Evolutionary conservation across 2,113 vertebrate genomes (phyloP).

Genomic region (Micromys minutus): DNA sequence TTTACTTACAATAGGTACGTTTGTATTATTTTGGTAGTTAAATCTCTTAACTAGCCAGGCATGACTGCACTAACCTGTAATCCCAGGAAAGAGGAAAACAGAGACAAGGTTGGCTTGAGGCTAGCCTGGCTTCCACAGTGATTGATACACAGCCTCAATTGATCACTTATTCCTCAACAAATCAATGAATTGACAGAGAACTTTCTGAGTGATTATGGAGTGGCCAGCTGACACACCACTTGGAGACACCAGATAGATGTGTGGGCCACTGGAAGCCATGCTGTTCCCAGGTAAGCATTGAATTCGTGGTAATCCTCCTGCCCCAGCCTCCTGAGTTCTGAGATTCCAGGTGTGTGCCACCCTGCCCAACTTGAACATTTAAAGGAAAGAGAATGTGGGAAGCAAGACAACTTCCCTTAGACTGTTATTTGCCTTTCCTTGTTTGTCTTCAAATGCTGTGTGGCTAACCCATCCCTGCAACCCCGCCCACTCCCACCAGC

Average conservation of each 20-base stretch:
- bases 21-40: not conserved
- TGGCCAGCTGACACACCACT: not conserved
- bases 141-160: not conserved
- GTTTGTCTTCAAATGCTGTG: not conserved
- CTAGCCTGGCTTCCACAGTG: not conserved
- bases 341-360: not conserved
- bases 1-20: not conserved
- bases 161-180: not conserved
- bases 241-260: not conserved
- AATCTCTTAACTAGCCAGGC: not conserved
- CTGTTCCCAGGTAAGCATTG: too few species aligned
- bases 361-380: not conserved
- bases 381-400: not conserved
- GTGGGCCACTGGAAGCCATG: not conserved
- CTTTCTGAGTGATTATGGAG: too few species aligned
- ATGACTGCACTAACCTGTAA: not conserved
- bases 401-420: not conserved
- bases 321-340: not conserved
- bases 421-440: not conserved
- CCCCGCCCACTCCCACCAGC: accelerated
- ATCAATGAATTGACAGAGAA: not conserved
- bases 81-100: not conserved
- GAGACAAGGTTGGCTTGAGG: not conserved
- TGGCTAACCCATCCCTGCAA: not conserved
- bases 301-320: not conserved